Evolutionary conservation across 2,797 vertebrate species (phyloP), one percentile per base, ranked within the genome.

Genomic region (Sparus aurata): DNA sequence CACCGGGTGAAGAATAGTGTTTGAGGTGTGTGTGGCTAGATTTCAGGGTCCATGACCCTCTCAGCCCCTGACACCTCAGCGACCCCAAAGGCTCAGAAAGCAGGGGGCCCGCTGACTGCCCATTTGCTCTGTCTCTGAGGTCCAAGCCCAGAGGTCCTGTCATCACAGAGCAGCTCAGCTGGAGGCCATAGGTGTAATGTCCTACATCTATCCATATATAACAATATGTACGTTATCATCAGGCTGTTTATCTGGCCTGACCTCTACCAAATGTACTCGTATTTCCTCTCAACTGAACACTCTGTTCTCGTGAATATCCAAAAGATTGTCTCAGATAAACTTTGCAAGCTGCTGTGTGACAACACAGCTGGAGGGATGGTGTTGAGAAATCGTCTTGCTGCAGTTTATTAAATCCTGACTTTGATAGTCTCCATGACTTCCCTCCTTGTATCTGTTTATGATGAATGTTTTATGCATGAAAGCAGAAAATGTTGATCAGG

Each of bases 401-500:
- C 81, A 85, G 84, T 87, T 91, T 82, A 83, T 88, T 63, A 87
- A 83, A 85, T 85, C 73, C 67, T 83, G 84, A 90, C 75, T 90
- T 87, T 91, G 78, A 92, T 82, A 69, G 85, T 83, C 85, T 78
- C 58, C 59, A 60, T 65, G 81, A 84, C 88, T 86, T 89, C 77
- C 76, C 83, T 82, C 27, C 45, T 80, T 67, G 73, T 87, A 58
- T 85, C 79, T 82, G 84, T 83, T 89, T 81, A 80, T 90, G 83
- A 89, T 87, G 59, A 91, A 93, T 92, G 77, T 92, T 93, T 92
- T 85, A 90, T 88, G 90, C 89, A 91, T 87, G 86, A 87, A 89
- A 85, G 86, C 86, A 87, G 78, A 89, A 92, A 90, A 90, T 88
- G 89, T 91, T 90, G 90, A 92, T 91, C 82, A 66, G 82, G 85